phyloP scores from a whole-genome alignment of 2,113 vertebrate species.

The Tetraodon nigroviridis region DNA sequence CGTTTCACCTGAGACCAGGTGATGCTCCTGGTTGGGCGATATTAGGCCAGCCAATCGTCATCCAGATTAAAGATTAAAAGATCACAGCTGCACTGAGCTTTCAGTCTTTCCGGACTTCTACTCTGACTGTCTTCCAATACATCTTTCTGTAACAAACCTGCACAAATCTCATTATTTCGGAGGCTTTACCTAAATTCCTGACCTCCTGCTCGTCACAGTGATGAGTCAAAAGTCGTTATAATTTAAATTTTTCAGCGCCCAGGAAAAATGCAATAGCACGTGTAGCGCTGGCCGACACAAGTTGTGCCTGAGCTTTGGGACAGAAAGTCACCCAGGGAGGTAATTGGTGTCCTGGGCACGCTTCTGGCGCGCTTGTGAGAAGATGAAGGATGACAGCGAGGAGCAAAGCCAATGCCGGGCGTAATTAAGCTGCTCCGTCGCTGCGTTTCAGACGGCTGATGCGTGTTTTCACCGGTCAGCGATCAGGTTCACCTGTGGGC shows the following conservation, averaged over 20 bases:
- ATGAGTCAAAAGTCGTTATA: too few species aligned
- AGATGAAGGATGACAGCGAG: slow-evolving; percentile 59
- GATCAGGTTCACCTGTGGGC: slow-evolving; percentile 18
- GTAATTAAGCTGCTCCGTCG: slow-evolving; percentile 25
- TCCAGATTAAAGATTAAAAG: too few species aligned
- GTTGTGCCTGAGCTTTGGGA: slow-evolving; percentile 20
- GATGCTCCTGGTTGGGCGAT: too few species aligned
- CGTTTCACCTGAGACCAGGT: too few species aligned
- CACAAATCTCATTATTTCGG: too few species aligned
- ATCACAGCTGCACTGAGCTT: neutral
- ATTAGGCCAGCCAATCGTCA: too few species aligned
- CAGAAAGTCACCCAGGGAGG: slow-evolving; percentile 44
- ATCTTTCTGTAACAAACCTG: too few species aligned
- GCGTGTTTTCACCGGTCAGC: neutral
- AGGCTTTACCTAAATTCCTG: too few species aligned
- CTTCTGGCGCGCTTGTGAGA: slow-evolving; percentile 56
- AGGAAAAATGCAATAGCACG: slow-evolving; percentile 62
- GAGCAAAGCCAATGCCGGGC: slow-evolving; percentile 28
- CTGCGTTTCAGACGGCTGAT: slow-evolving; percentile 11
- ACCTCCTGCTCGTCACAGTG: too few species aligned
- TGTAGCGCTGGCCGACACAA: neutral
- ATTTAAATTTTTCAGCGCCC: slow-evolving; percentile 20
- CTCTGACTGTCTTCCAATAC: too few species aligned
- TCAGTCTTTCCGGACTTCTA: too few species aligned
- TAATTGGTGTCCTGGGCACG: slow-evolving; percentile 48